phyloP scores from a whole-genome alignment of 2,797 vertebrate genomes.

The Antrozous pallidus region DNA sequence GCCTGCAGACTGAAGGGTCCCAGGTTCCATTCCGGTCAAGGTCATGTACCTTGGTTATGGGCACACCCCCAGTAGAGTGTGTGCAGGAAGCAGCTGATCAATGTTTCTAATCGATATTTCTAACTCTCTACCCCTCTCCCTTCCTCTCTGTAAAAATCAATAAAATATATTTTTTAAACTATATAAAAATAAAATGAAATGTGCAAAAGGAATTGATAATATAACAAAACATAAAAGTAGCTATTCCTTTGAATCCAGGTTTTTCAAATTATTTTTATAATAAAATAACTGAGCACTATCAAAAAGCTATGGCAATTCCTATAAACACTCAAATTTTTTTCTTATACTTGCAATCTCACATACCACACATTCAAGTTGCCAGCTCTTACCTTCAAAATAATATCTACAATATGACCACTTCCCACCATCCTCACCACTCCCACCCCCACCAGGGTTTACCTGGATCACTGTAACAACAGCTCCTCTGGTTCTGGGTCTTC shows the following conservation, averaged over 20 bases:
- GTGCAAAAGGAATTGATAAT: conserved; percentile 28
- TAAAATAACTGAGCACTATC: neutral
- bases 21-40: too few relatives aligned
- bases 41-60: too few relatives aligned
- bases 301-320: neutral
- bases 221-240: conserved; percentile 28
- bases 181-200: neutral
- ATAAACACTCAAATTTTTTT: neutral
- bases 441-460: neutral
- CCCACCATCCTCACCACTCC: neutral
- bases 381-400: neutral
- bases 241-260: neutral
- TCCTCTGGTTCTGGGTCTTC: neutral
- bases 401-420: neutral
- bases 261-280: conserved; percentile 1
- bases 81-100: too few relatives aligned
- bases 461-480: neutral
- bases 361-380: neutral
- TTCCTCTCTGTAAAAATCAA: too few relatives aligned
- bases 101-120: too few relatives aligned
- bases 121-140: too few relatives aligned
- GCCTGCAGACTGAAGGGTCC: too few relatives aligned
- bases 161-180: too few relatives aligned
- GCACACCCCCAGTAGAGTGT: too few relatives aligned
- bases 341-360: neutral